Evolutionary conservation across 2,113 vertebrate species (phyloP), one percentile per base, ranked within the genome.

Genomic region (Ictalurus furcatus): DNA sequence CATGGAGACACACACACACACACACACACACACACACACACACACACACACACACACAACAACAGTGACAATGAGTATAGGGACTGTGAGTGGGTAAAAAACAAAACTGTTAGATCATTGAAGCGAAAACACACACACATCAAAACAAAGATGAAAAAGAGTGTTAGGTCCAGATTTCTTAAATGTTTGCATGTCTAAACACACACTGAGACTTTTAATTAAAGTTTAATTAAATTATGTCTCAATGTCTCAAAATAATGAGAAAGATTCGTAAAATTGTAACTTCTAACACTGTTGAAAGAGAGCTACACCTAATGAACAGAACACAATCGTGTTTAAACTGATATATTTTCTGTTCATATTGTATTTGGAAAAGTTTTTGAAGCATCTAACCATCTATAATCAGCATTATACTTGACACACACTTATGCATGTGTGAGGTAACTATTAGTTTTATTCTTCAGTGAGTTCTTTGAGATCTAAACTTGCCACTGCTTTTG

Each of bases 101-200:
- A 91, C 48, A 58, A 85, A 69, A 30, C 30, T 73, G 40, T 87
- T 87, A 89, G 88, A 73, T 69, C 86, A 65, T 0, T 40, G 56
- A 90, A 88, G 79, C 63, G 25, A 25, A 30, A 17, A 58, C 25
- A 34, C 85, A 91, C 76, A 89, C n/a, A 84, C 88, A 90, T 88
- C 84, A 88, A 23, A 16, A 69, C 34, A 48, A 48, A 73, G 17
- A 85, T 25, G 4, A 74, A 84, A 44, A 30, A 52, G 2, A 90
- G 87, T 85, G 34, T 79, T 19, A 83, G 81, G 34, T 9, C 3
- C n/a, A 81, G 14, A 80, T 76, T 23, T 76, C 44, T 8, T 13
- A 78, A 12, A 6, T 1, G 1, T 79, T 79, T 52, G 9, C n/a
- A 30, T 17, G n/a, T 56, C 13, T 81, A n/a, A 56, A 81, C 21